These are phyloP conservation scores for Crotophaga sulcirostris DNA, from an alignment of 2,113 vertebrate genomes.

Conservation along the genomic window DNA sequence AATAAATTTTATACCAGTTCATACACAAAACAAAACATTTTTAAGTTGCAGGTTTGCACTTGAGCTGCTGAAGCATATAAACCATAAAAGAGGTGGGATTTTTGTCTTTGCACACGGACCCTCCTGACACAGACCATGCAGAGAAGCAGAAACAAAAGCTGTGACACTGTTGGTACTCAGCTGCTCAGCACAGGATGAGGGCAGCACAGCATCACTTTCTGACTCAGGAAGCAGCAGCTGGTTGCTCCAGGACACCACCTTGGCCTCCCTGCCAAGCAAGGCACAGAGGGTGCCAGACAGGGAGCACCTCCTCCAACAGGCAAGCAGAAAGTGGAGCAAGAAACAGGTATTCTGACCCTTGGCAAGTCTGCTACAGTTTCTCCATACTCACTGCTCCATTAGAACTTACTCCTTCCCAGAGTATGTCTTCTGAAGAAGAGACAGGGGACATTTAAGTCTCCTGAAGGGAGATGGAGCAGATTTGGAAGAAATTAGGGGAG, in stretches of 20 bases:
- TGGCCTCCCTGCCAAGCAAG: background rate
- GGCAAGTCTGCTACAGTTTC: background rate
- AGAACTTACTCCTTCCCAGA: background rate
- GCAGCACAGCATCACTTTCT: conserved; percentile 4
- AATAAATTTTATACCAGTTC: too few species aligned
- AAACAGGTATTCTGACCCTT: fast-evolving
- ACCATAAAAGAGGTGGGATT: background rate
- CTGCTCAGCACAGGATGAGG: background rate
- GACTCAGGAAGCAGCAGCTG: background rate
- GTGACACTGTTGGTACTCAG: background rate
- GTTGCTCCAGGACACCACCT: background rate
- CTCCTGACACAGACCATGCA: background rate
- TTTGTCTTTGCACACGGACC: fast-evolving
- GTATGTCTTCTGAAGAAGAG: background rate
- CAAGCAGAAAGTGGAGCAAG: background rate
- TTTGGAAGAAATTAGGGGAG: background rate
- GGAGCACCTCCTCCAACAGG: background rate
- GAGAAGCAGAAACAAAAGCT: background rate
- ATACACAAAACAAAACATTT: too few species aligned
- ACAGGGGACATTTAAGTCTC: background rate
- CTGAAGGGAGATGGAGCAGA: background rate
- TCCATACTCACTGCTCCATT: background rate
- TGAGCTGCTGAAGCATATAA: background rate
- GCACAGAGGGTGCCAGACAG: background rate
- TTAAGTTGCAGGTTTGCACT: background rate